phyloP scores from a whole-genome alignment of 35 echinoderm and acorn worm genomes.

The Patiria miniata region DNA sequence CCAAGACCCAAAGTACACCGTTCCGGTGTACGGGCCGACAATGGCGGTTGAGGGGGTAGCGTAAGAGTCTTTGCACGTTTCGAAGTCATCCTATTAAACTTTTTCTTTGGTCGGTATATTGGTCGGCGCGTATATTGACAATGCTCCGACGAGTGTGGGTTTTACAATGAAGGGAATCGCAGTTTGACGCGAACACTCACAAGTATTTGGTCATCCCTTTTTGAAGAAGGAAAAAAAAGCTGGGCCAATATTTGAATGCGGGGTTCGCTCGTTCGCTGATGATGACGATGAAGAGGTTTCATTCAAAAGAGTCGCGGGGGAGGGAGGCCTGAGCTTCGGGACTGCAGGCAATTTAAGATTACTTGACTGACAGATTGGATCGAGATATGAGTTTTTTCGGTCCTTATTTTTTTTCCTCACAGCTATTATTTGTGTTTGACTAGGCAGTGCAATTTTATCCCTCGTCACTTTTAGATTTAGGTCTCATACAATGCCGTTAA shows the following conservation, averaged over 20 bases:
- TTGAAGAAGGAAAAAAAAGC: no score
- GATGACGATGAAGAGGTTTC: constrained; percentile 3
- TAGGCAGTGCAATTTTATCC: no score
- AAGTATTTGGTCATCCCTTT: background rate
- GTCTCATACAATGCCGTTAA: no score
- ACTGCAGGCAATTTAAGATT: no score
- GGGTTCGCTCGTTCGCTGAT: background rate
- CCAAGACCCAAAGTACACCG: constrained; percentile 19
- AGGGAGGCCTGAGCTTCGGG: background rate
- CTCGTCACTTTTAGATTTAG: no score
- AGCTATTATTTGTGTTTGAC: no score
- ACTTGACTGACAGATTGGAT: no score
- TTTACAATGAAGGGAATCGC: background rate
- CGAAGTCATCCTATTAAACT: background rate
- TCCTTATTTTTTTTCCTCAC: no score
- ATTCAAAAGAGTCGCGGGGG: background rate
- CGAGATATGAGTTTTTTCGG: no score
- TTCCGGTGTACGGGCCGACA: background rate
- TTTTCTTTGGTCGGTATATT: background rate
- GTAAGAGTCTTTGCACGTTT: background rate
- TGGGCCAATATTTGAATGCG: background rate
- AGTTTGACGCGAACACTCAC: constrained; percentile 3
- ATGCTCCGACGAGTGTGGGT: background rate
- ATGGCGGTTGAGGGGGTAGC: background rate
- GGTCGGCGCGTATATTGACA: background rate